Conservation (phyloP, 1,140 invertebrate genomes). For the Spodoptera litura region DNA sequence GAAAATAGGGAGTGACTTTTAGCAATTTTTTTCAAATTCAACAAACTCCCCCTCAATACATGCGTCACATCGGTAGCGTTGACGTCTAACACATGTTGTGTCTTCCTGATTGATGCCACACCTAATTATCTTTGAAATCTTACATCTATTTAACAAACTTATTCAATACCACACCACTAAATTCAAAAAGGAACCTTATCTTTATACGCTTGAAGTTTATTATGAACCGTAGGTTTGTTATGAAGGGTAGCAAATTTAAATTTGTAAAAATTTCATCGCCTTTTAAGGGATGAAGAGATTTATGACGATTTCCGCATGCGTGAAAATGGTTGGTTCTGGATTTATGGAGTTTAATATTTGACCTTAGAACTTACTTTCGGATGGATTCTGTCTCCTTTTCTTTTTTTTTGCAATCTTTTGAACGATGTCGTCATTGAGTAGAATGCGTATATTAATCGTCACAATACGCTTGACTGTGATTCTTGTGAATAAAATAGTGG, state of each 20-base stretch:
- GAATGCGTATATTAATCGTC: too few relatives aligned
- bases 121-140: slow-evolving; percentile 61
- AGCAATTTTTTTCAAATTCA: too few relatives aligned
- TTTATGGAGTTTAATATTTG: slow-evolving; percentile 11
- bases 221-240: neutral
- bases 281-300: slow-evolving; percentile 34
- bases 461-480: too few relatives aligned
- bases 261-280: slow-evolving; percentile 34
- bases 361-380: slow-evolving; percentile 15
- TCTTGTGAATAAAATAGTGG: too few relatives aligned
- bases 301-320: slow-evolving; percentile 20
- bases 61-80: slow-evolving; percentile 38
- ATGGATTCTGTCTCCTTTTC: too few relatives aligned
- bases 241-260: neutral
- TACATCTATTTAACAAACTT: slow-evolving; percentile 37
- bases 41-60: neutral
- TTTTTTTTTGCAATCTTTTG: too few relatives aligned
- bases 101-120: slow-evolving; percentile 54
- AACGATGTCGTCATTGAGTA: too few relatives aligned
- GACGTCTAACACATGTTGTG: slow-evolving; percentile 55
- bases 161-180: neutral
- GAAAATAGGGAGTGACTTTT: neutral
- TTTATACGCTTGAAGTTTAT: neutral
- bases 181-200: neutral
- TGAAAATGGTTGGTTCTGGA: slow-evolving; percentile 22